Percentiles rank a stretch among this genome's conserved stretches.
phyloP scores from a whole-genome alignment of 92 coral and sea anemone genomes.

The Blastomussa wellsi region DNA sequence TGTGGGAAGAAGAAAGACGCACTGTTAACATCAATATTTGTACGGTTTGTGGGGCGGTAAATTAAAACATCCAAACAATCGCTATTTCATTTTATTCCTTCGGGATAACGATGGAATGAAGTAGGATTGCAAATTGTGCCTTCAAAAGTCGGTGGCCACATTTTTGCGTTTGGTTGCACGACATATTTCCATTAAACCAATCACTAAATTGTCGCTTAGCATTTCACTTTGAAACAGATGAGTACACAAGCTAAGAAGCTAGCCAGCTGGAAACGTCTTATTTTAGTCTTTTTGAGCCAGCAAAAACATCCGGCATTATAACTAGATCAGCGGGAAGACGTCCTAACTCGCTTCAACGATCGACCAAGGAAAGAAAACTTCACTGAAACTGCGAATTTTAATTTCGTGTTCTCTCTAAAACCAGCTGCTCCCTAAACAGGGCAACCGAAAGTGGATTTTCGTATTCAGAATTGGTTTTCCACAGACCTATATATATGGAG shows the following conservation, averaged over 20 bases:
- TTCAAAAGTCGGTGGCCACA: background rate
- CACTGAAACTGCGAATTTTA: background rate
- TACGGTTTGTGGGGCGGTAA: background rate
- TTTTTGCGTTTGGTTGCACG: background rate
- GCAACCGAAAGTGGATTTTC: background rate
- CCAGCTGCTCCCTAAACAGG: background rate
- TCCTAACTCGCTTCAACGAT: background rate
- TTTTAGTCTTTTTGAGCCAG: background rate
- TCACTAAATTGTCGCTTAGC: background rate
- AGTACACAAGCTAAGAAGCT: conserved; percentile 8
- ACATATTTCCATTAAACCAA: background rate
- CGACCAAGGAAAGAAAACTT: background rate
- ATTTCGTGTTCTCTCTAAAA: background rate
- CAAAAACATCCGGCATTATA: background rate
- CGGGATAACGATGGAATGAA: background rate
- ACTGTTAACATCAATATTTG: conserved; percentile 8
- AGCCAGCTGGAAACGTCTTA: background rate
- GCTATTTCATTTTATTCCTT: background rate
- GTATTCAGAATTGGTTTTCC: background rate
- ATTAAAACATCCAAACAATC: background rate
- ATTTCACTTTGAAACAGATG: background rate
- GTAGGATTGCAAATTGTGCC: background rate
- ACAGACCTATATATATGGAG: conserved; percentile 18
- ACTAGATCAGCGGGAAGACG: background rate
- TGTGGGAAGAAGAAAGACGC: conserved; percentile 2